Percentiles rank a stretch among this genome's conserved stretches.
These are phyloP conservation scores for Pyrgilauda ruficollis DNA, from an alignment of 2,113 vertebrate genomes.

Conservation along the genomic window DNA sequence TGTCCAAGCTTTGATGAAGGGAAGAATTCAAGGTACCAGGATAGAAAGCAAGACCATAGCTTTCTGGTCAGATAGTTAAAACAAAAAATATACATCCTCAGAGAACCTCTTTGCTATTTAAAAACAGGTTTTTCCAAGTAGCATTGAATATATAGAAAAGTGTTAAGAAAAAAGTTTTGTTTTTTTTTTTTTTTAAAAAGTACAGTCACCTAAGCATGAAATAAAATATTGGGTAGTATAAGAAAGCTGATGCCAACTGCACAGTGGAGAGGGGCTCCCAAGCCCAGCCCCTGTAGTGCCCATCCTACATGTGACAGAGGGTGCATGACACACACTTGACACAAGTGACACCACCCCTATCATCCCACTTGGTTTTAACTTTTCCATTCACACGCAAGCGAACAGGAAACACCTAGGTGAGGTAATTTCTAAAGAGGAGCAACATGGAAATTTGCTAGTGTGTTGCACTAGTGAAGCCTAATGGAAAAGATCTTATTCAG, in stretches of 20 bases:
- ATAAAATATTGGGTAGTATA: neutral
- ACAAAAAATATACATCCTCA: neutral
- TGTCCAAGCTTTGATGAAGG: neutral
- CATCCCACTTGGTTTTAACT: neutral
- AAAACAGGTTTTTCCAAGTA: neutral
- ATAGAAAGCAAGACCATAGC: neutral
- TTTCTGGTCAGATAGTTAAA: neutral
- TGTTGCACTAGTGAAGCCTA: neutral
- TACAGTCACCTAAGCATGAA: neutral
- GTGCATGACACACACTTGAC: neutral
- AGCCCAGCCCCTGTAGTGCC: neutral
- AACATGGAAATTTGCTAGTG: rapidly evolving
- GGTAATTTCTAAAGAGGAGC: neutral
- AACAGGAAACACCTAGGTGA: neutral
- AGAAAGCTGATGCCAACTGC: neutral
- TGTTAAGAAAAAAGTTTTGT: neutral
- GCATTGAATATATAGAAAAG: neutral
- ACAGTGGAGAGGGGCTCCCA: neutral
- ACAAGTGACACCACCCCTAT: rapidly evolving
- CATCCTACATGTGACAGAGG: neutral
- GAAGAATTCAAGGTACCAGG: neutral
- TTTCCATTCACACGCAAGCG: neutral
- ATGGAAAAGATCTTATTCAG: neutral
- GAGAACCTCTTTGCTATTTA: neutral
- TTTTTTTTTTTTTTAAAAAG: neutral